Percentiles rank a stretch among this genome's conserved stretches.
Evolutionary conservation across 2,113 vertebrate genomes (phyloP).

Genomic region (Solea senegalensis): DNA sequence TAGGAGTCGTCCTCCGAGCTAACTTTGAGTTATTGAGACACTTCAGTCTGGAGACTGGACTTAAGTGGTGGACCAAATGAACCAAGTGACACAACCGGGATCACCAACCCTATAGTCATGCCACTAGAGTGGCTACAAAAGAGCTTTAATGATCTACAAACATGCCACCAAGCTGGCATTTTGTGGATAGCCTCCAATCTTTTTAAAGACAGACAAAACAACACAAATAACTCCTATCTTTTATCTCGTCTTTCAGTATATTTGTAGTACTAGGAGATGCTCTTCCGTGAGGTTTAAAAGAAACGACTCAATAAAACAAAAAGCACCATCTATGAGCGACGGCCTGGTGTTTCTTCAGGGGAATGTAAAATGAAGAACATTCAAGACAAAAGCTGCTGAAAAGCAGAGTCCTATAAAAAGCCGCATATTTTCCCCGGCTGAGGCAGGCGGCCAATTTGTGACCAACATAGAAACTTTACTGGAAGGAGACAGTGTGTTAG

Average conservation of each 20-base stretch:
- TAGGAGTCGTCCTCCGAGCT: not conserved
- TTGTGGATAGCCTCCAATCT: slow-evolving; percentile 6
- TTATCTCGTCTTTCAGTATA: not conserved
- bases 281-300: not conserved
- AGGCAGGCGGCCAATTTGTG: slow-evolving; percentile 66
- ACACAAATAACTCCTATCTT: not conserved
- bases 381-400: slow-evolving; percentile 64
- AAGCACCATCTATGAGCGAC: not conserved
- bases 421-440: slow-evolving; percentile 56
- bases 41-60: not conserved
- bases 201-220: not conserved
- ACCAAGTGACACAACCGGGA: not conserved
- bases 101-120: not conserved
- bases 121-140: not conserved
- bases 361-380: slow-evolving; percentile 35
- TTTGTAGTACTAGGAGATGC: not conserved
- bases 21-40: not conserved
- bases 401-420: slow-evolving; percentile 62
- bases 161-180: not conserved
- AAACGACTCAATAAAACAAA: not conserved
- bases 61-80: not conserved
- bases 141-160: not conserved
- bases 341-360: slow-evolving; percentile 14
- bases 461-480: slow-evolving; percentile 73
- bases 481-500: slow-evolving; percentile 62